Percentiles rank a stretch among this genome's conserved stretches.
Evolutionary conservation across 1,140 invertebrate genomes (phyloP).

Genomic region (Doryteuthis pealeii): DNA sequence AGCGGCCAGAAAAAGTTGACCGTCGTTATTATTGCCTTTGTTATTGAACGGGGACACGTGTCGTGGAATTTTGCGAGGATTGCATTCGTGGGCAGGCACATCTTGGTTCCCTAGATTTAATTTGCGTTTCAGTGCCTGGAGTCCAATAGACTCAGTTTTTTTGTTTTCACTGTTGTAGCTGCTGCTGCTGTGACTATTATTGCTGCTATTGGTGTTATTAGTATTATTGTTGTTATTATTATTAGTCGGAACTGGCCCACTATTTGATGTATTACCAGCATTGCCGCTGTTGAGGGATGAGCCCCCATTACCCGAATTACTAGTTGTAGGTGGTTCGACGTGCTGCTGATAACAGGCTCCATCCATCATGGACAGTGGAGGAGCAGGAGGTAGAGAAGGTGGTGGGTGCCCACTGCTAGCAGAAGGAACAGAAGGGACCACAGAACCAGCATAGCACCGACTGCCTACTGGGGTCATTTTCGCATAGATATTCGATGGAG

Average conservation of each 20-base stretch:
- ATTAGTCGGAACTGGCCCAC: neutral
- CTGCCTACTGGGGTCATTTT: neutral
- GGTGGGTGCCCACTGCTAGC: neutral
- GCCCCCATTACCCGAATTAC: too few relatives aligned
- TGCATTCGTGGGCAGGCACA: neutral
- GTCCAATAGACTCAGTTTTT: neutral
- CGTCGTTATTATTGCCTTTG: neutral
- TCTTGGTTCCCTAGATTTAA: neutral
- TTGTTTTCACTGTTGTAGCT: neutral
- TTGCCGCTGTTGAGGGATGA: too few relatives aligned
- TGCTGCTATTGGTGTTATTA: neutral
- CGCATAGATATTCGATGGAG: neutral
- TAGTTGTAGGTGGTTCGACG: too few relatives aligned
- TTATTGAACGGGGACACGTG: neutral
- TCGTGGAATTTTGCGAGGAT: neutral
- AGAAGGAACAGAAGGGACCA: neutral
- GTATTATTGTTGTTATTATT: neutral
- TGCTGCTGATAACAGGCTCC: too few relatives aligned
- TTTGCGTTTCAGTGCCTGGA: slow-evolving; percentile 5
- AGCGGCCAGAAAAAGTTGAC: neutral
- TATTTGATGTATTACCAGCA: neutral
- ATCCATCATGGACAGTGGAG: neutral
- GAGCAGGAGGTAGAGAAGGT: neutral
- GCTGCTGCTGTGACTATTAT: neutral
- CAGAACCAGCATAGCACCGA: neutral